Conservation (phyloP, 2,113 vertebrate genomes). For the Bubalus kerabau region DNA sequence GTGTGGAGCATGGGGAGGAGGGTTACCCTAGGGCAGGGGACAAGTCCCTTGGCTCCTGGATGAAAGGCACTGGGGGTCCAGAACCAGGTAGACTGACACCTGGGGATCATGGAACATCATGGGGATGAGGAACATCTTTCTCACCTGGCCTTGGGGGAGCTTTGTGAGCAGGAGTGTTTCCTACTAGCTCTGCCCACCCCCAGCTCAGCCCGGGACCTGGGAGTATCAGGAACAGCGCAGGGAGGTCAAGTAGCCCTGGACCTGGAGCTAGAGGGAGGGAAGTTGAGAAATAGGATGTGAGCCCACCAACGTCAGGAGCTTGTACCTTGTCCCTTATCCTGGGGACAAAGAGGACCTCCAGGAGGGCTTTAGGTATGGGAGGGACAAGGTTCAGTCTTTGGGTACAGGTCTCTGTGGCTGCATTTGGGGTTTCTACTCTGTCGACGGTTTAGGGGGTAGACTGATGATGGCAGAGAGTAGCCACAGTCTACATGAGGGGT, state of each 20-base stretch:
- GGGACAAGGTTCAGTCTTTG: not conserved
- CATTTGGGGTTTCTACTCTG: not conserved
- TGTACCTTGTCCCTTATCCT: not conserved
- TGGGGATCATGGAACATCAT: not conserved
- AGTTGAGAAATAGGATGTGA: not conserved
- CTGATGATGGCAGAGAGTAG: not conserved
- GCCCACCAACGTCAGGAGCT: not conserved
- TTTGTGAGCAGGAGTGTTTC: not conserved
- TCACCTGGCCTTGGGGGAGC: not conserved
- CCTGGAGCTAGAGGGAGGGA: not conserved
- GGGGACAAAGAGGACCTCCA: not conserved
- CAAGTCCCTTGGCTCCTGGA: not conserved
- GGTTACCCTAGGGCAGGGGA: not conserved
- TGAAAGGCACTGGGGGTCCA: not conserved
- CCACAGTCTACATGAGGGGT: not conserved
- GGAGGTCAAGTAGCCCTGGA: not conserved
- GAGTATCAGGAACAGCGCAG: not conserved
- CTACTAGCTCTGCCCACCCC: fast-evolving
- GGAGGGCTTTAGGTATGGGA: not conserved
- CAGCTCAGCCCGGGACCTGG: not conserved
- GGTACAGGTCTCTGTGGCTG: not conserved
- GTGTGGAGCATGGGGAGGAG: not conserved
- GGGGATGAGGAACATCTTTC: not conserved
- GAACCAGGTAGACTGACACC: not conserved
- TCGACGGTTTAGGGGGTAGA: not conserved